A percentile compares a stretch with the other conserved stretches of the same genome.
phyloP scores from a whole-genome alignment of 2,888 invertebrate genomes.

The Lithophane semibrunnea region DNA sequence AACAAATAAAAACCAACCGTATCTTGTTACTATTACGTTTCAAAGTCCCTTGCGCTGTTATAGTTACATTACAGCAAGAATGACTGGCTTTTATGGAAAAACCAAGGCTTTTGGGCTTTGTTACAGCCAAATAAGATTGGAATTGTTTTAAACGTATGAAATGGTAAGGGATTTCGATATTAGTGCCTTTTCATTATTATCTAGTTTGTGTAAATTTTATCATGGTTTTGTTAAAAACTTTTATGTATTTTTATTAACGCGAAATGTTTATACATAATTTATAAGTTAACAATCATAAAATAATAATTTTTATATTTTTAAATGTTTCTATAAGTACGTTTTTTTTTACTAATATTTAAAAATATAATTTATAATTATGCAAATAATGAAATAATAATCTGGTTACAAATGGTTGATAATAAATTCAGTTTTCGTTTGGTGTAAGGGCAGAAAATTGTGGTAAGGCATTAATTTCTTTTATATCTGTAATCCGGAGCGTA shows the following conservation, averaged over 20 bases:
- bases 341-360: no score
- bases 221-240: not conserved
- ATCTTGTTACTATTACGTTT: not conserved
- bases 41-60: slow-evolving; percentile 36
- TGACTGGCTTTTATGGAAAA: not conserved
- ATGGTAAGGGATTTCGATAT: slow-evolving; percentile 34
- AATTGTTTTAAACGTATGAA: not conserved
- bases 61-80: slow-evolving; percentile 13
- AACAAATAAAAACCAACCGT: slow-evolving; percentile 56
- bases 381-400: no score
- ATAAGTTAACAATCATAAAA: no score
- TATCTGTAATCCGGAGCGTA: not conserved
- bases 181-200: slow-evolving; percentile 47
- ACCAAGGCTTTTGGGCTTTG: slow-evolving; percentile 23
- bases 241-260: not conserved
- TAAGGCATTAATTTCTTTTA: not conserved
- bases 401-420: not conserved
- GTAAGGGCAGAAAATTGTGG: not conserved
- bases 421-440: not conserved
- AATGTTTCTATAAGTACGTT: no score
- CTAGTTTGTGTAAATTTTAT: slow-evolving; percentile 1
- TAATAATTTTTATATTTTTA: no score
- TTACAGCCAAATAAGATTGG: not conserved
- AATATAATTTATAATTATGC: no score
- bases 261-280: not conserved